Conservation (phyloP, 37 sponge, comb jelly and placozoan genomes). For the Aplysina aerophoba region DNA sequence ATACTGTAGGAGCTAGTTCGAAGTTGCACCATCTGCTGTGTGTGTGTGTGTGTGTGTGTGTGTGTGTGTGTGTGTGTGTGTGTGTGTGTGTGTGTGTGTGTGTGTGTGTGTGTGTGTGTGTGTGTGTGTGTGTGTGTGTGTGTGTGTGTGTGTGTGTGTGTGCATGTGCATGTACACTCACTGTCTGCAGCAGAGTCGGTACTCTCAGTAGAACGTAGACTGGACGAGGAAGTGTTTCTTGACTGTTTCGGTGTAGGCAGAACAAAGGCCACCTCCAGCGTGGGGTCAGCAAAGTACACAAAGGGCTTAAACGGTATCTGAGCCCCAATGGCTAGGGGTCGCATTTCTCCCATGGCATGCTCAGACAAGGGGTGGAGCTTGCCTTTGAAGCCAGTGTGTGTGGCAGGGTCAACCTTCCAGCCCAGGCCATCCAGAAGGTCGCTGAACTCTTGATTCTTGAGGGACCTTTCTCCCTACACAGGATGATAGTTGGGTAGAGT, state of each 20-base stretch:
- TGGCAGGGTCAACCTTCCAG: slow-evolving; percentile 80
- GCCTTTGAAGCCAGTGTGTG: slow-evolving; percentile 83
- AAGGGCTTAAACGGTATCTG: slow-evolving; percentile 70
- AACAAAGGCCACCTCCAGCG: slow-evolving; percentile 83
- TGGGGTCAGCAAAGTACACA: slow-evolving; percentile 79
- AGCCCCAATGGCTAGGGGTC: slow-evolving; percentile 25
- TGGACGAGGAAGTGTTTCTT: slow-evolving; percentile 39
- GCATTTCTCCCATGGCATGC: neutral
- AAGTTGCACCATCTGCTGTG: no score
- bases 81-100: slow-evolving; percentile 9
- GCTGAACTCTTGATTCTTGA: slow-evolving; percentile 44
- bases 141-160: neutral
- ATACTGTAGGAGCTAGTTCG: no score
- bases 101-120: slow-evolving; percentile 29
- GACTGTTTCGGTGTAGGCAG: slow-evolving; percentile 50
- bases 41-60: no score
- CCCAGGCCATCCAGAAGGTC: slow-evolving; percentile 83
- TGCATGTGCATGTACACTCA: neutral
- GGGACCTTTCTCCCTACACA: no score
- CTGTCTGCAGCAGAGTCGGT: slow-evolving; percentile 51
- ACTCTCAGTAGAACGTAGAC: slow-evolving; percentile 68
- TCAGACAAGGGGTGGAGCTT: slow-evolving; percentile 48
- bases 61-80: slow-evolving; percentile 13
- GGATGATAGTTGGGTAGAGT: no score
- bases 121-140: slow-evolving; percentile 1